Evolutionary conservation across 2,113 vertebrate species (phyloP), one percentile per base, ranked within the genome.

Genomic region (Dicerorhinus sumatrensis): DNA sequence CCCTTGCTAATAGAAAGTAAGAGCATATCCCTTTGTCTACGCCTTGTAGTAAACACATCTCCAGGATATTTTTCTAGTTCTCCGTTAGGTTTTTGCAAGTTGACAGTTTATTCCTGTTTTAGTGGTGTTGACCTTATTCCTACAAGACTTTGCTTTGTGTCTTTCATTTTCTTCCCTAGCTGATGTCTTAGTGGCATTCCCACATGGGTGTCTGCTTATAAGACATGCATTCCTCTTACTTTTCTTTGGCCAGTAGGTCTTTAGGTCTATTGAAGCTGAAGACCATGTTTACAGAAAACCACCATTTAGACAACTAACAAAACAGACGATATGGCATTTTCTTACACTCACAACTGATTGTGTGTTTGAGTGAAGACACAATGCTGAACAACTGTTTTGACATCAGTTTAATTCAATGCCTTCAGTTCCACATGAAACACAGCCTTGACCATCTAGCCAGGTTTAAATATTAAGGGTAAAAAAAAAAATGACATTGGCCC

Each of bases 191-290:
- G 48, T 39, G 48, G 42, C 48, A 76, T 31, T 81, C 48, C 69
- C 80, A 83, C 31, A 51, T 46, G 60, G 16, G n/a, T 18, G 31
- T 62, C 56, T 56, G 42, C 56, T 85, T 65, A 56, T n/a, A 62
- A 73, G 18, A 65, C 8, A 20, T 84, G n/a, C 16, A 63, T 48
- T 91, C 36, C 16, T 79, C 51, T 69, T 29, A 17, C 36, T 25
- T 86, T 96, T 60, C 39, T 89, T 89, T 36, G 25, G 58, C 12
- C 88, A 96, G 31, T 39, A 69, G 33, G 29, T n/a, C 31, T 93
- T 95, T 89, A n/a, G 80, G 42, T 67, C 14, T 89, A 63, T 65
- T 84, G 84, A 84, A 92, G 36, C 17, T 81, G 65, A 97, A 83
- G 33, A 46, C 7, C 1, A 17, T 81, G 8, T 89, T 87, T 94